phyloP scores from a whole-genome alignment of 2,888 invertebrate species.

The Tipula vernalis region DNA sequence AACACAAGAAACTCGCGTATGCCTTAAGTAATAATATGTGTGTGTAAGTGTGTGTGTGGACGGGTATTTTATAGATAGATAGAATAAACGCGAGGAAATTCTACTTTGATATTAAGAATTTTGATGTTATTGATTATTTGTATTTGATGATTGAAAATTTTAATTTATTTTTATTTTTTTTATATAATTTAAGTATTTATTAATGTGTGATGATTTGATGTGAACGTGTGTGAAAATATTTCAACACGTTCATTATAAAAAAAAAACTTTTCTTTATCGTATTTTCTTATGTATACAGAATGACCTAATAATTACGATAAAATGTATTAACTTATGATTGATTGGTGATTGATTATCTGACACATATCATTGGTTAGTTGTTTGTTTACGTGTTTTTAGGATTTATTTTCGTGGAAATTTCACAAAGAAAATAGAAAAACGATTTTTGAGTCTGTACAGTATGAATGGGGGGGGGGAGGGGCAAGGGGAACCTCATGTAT shows the following conservation, averaged over 20 bases:
- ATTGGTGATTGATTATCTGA: neutral
- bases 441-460: no score
- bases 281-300: neutral
- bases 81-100: neutral
- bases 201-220: neutral
- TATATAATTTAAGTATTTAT: neutral
- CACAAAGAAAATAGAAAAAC: neutral
- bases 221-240: neutral
- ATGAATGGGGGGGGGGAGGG: no score
- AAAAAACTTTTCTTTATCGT: neutral
- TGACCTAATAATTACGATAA: neutral
- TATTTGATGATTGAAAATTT: neutral
- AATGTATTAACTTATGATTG: neutral
- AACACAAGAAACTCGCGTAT: neutral
- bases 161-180: neutral
- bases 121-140: neutral
- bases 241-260: neutral
- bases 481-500: no score
- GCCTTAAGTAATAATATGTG: neutral
- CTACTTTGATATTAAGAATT: neutral
- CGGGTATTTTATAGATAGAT: neutral
- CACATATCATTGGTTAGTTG: neutral
- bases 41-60: neutral
- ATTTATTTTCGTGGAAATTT: neutral
- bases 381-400: no score